These are phyloP conservation scores for Gephyroberyx darwinii DNA, from an alignment of 2,797 vertebrate species.

Conservation along the genomic window DNA sequence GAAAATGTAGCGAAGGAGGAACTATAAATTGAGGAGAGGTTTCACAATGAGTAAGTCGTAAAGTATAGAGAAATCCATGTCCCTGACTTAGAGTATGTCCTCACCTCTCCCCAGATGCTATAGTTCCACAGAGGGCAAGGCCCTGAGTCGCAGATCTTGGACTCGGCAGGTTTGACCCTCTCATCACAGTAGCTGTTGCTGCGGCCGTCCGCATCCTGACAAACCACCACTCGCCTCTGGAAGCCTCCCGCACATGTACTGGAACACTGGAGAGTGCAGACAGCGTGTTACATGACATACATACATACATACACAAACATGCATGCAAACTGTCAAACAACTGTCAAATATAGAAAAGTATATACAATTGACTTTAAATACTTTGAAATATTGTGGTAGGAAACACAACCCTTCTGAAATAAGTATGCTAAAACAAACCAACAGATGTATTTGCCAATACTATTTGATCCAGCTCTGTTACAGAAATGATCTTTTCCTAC, in stretches of 20 bases:
- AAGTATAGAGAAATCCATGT: not conserved
- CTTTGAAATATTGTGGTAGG: too few species aligned
- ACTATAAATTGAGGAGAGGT: not conserved
- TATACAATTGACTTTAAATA: too few species aligned
- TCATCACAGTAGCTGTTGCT: slow-evolving; percentile 86
- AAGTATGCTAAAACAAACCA: too few species aligned
- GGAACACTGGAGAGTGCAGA: slow-evolving; percentile 86
- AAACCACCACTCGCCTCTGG: slow-evolving; percentile 92
- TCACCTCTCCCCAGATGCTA: slow-evolving; percentile 94
- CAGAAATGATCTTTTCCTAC: too few species aligned
- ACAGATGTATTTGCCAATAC: too few species aligned
- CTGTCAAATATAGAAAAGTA: too few species aligned
- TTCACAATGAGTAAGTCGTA: not conserved
- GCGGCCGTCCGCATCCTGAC: slow-evolving; percentile 92
- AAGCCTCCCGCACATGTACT: slow-evolving; percentile 92
- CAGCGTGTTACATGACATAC: not conserved
- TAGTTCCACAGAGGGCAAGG: slow-evolving; percentile 94
- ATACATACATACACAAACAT: not conserved
- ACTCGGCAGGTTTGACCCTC: slow-evolving; percentile 88
- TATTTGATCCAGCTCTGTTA: too few species aligned
- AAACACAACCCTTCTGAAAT: too few species aligned
- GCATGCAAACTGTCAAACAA: not conserved
- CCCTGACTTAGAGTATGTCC: slow-evolving; percentile 23
- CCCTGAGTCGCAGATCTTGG: slow-evolving; percentile 89
- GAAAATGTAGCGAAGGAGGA: not conserved